These are phyloP conservation scores for Corythoichthys haematopterus DNA, from an alignment of 2,113 vertebrate species.

Conservation along the genomic window DNA sequence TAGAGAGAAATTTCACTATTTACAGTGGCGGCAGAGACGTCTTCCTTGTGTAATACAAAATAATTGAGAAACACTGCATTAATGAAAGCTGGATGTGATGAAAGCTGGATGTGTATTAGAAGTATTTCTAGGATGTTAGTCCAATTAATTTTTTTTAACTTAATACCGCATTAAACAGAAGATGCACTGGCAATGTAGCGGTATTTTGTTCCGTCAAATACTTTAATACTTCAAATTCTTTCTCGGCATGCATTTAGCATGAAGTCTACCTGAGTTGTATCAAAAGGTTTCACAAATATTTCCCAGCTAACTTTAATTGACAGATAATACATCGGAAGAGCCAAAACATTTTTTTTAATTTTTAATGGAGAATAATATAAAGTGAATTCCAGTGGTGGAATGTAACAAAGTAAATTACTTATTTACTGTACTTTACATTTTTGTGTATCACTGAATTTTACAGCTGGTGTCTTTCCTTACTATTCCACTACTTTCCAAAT, in stretches of 20 bases:
- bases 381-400: no score
- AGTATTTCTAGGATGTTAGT: background rate
- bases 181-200: background rate
- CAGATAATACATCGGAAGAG: background rate
- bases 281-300: background rate
- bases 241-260: background rate
- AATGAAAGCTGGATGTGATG: background rate
- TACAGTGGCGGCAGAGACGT: no score
- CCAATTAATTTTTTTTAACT: background rate
- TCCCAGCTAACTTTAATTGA: background rate
- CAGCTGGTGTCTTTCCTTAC: no score
- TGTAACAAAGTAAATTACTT: no score
- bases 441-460: no score
- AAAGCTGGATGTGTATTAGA: background rate
- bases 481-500: no score
- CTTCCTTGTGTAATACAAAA: no score
- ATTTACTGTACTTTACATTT: no score
- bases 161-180: background rate
- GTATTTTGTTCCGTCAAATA: background rate
- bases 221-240: background rate
- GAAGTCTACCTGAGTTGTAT: background rate
- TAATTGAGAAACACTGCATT: no score
- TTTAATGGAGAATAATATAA: no score
- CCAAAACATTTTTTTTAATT: no score
- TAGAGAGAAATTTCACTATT: no score